Base-by-base conservation (phyloP, 2,113 vertebrate genomes). In the Cricetomys ansorgei region DNA sequence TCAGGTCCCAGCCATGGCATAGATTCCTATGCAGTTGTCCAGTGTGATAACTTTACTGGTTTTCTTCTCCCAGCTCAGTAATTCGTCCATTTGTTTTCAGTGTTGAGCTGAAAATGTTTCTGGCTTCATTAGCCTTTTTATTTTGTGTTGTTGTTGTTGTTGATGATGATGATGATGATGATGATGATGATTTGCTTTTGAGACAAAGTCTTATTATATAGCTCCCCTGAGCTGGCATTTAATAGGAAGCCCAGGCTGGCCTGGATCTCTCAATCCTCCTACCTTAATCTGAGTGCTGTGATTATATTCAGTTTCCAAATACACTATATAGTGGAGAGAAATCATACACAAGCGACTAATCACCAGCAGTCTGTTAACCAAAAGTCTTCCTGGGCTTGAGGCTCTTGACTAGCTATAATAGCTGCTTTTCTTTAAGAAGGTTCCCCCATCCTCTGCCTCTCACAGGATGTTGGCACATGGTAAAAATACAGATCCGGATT, bases 31-130 rank as follows among this genome's bases (percentile, higher is more conserved):
- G 59, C 6, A 89, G 53, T 40, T 83, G 67, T 79, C 91, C 34
- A 43, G 1, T 62, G 31, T 50, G 16, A 90, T 37, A 37, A 45
- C 21, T 89, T 59, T 50, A 76, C n/a, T 81, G 81, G 53, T 34
- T 84, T 40, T 79, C 15, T n/a, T 40, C 69, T 48, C 40, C 65
- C 29, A 17, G 72, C 86, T 96, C 73, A 75, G 40, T 88, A 77
- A 64, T 62, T 19, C 91, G 57, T 43, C 65, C 40, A 64, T 73
- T 86, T 80, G 64, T 59, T 94, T 94, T 95, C 86, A 69, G 79
- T 89, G 76, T 48, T 67, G 53, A 93, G 27, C 59, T 89, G 59
- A 91, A 65, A 91, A 70, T 21, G 48, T 27, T 83, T 86, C 91
- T 84, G 37, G 25, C 57, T 64, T 79, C 13, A 59, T 23, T 11